Evolutionary conservation across 2,888 invertebrate genomes (phyloP).

Genomic region (Dichetophora obliterata): DNA sequence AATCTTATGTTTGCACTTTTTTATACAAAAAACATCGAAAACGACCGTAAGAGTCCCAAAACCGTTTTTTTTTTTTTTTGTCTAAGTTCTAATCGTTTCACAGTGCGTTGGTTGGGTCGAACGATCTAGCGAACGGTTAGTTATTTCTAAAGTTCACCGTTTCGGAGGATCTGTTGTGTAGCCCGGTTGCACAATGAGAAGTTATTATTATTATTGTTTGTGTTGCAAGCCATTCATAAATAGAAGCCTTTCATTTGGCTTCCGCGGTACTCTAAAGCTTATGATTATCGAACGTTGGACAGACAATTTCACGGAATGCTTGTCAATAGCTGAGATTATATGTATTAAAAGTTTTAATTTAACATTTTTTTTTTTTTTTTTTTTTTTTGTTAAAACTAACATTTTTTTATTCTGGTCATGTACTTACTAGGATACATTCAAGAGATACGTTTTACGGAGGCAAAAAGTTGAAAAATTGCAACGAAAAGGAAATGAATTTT

Average conservation of each 20-base stretch:
- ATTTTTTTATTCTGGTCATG: neutral
- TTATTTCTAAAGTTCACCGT: neutral
- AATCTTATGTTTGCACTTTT: too few relatives aligned
- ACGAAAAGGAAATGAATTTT: neutral
- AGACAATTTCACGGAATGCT: neutral
- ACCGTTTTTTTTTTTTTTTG: too few relatives aligned
- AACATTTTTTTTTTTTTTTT: too few relatives aligned
- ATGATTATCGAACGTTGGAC: neutral
- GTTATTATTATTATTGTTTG: neutral
- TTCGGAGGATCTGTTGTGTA: neutral
- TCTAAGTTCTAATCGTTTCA: too few relatives aligned
- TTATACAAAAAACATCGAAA: too few relatives aligned
- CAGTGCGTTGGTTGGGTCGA: neutral
- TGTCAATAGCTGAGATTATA: neutral
- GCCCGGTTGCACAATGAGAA: neutral
- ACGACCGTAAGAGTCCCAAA: too few relatives aligned
- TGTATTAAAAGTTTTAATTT: neutral
- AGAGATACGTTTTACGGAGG: too few relatives aligned
- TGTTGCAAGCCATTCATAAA: constrained; percentile 13
- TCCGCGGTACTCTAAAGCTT: neutral
- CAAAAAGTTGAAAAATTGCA: neutral
- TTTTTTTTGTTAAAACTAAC: too few relatives aligned
- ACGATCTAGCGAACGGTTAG: neutral
- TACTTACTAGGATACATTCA: neutral
- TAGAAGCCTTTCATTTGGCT: neutral